Evolutionary conservation across 2,797 vertebrate genomes (phyloP).

Genomic region (Tangara arthus): DNA sequence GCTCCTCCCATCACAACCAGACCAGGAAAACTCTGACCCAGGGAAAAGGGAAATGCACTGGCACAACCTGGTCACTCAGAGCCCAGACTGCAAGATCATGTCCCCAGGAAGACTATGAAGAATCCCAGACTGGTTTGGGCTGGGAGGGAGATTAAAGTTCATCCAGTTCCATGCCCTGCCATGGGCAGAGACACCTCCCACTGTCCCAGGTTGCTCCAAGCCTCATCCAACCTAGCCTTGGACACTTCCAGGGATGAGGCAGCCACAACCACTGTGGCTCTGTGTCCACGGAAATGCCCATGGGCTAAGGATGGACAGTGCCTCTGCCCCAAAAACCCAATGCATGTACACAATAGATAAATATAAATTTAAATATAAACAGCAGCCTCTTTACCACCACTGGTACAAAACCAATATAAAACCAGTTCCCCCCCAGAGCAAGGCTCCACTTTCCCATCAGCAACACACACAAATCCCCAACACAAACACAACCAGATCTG

Average conservation of each 20-base stretch:
- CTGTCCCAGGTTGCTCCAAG: neutral
- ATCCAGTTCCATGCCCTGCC: too few species aligned
- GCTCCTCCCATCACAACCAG: rapidly evolving
- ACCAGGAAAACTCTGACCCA: neutral
- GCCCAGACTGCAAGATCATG: neutral
- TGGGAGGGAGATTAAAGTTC: neutral
- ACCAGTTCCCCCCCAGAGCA: neutral
- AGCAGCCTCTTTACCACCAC: neutral
- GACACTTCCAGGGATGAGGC: neutral
- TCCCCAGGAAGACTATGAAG: neutral
- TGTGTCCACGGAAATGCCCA: neutral
- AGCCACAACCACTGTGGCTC: neutral
- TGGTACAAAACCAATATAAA: neutral
- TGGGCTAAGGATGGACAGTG: neutral
- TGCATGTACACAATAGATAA: rapidly evolving
- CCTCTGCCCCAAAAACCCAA: neutral
- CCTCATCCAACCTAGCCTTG: neutral
- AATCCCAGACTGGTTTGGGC: neutral
- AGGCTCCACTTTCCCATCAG: neutral
- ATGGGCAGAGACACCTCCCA: neutral
- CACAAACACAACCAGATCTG: neutral
- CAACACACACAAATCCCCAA: neutral
- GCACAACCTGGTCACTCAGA: neutral
- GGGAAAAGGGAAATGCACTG: neutral
- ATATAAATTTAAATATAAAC: neutral